These are phyloP conservation scores for Sakesphorus luctuosus DNA, from an alignment of 2,113 vertebrate genomes.

Conservation along the genomic window DNA sequence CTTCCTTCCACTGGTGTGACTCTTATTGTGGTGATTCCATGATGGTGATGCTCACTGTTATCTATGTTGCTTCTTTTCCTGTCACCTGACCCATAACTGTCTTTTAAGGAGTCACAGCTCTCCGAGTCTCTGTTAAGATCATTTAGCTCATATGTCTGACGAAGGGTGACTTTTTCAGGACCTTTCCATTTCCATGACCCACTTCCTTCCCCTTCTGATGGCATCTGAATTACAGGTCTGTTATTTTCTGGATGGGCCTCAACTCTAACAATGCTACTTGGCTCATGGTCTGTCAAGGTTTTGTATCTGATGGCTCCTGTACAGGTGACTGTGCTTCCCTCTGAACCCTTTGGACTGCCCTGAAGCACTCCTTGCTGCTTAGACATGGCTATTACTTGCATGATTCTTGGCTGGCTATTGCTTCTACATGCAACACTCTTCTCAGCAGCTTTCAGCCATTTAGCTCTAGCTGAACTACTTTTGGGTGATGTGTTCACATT, in stretches of 20 bases:
- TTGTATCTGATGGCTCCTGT: constrained; percentile 87
- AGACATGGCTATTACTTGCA: constrained; percentile 97
- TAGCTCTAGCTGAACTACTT: constrained; percentile 83
- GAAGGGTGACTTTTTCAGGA: constrained; percentile 86
- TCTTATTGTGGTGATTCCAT: constrained; percentile 89
- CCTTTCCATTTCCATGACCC: constrained; percentile 98
- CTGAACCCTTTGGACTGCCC: constrained; percentile 87
- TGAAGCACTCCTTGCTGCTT: constrained; percentile 96
- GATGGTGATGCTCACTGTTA: constrained; percentile 85
- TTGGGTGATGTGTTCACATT: constrained; percentile 84
- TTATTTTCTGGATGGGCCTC: constrained; percentile 95
- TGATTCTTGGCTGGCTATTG: constrained; percentile 89
- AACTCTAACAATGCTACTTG: constrained; percentile 88
- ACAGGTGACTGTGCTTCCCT: constrained; percentile 85
- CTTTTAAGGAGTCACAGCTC: constrained; percentile 87
- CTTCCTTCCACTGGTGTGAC: constrained; percentile 92
- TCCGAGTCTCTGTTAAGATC: constrained; percentile 93
- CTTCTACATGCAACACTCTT: constrained; percentile 87
- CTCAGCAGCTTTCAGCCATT: constrained; percentile 93
- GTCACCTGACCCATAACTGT: constrained; percentile 86
- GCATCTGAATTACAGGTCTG: constrained; percentile 88
- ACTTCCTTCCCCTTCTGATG: constrained; percentile 86
- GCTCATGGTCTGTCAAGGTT: constrained; percentile 86
- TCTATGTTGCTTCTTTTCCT: constrained; percentile 86
- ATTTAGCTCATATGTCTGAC: constrained; percentile 92